Evolutionary conservation across 2,797 vertebrate species (phyloP).

Genomic region (Hydrocynus forskahlii): DNA sequence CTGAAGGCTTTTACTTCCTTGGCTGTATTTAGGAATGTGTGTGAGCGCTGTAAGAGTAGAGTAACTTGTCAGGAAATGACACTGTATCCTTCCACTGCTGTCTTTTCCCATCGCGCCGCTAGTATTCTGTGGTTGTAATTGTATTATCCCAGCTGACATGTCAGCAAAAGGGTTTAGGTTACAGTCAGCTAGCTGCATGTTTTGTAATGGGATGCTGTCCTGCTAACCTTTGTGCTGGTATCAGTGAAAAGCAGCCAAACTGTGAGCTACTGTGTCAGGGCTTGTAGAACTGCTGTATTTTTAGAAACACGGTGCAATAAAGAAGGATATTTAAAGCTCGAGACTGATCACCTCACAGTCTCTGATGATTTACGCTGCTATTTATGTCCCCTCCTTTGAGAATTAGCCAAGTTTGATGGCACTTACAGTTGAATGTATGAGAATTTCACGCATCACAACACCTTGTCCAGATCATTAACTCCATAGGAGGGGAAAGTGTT

Average conservation of each 20-base stretch:
- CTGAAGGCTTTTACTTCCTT: slow-evolving; percentile 26
- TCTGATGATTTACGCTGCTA: slow-evolving; percentile 23
- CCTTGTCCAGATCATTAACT: not conserved
- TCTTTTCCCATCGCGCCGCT: slow-evolving; percentile 32
- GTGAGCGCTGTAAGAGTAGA: slow-evolving; percentile 18
- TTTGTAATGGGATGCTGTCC: slow-evolving; percentile 55
- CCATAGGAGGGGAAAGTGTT: not conserved
- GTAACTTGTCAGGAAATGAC: slow-evolving; percentile 21
- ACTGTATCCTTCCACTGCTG: not conserved
- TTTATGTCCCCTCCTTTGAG: slow-evolving; percentile 43
- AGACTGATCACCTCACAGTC: slow-evolving; percentile 24
- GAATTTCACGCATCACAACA: not conserved
- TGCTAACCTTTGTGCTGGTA: slow-evolving; percentile 34
- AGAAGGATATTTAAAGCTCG: slow-evolving; percentile 26
- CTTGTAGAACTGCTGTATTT: slow-evolving; percentile 31
- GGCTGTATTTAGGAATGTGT: slow-evolving; percentile 9
- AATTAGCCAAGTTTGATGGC: slow-evolving; percentile 32
- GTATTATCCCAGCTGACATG: slow-evolving; percentile 34
- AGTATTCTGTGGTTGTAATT: slow-evolving; percentile 27
- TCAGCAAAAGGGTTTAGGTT: slow-evolving; percentile 44
- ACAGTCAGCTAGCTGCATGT: slow-evolving; percentile 36
- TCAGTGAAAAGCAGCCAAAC: slow-evolving; percentile 19
- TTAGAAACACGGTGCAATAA: slow-evolving; percentile 35
- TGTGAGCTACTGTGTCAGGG: slow-evolving; percentile 28
- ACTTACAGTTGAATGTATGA: slow-evolving; percentile 13